A percentile compares a stretch with the other conserved stretches of the same genome.
Evolutionary conservation across 2,888 invertebrate species (phyloP).

Genomic region (Campoplex capitator): DNA sequence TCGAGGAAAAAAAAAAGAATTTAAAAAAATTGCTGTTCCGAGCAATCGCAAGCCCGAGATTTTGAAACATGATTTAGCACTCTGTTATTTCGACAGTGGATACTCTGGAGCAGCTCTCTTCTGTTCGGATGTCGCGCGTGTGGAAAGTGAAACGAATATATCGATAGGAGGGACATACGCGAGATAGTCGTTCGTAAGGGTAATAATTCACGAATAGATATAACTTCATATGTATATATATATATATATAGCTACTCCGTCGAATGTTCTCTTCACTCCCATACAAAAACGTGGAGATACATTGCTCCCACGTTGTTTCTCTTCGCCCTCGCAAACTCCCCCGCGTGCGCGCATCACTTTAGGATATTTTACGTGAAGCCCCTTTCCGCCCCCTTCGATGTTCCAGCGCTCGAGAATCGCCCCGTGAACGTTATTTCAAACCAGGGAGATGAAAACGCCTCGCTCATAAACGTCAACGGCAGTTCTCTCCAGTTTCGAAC

Average conservation of each 20-base stretch:
- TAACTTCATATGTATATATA: conserved; percentile 52
- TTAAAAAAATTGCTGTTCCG: conserved; percentile 45
- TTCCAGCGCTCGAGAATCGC: conserved; percentile 1
- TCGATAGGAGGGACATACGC: conserved; percentile 23
- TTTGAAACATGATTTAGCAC: conserved; percentile 65
- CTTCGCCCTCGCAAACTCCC: conserved; percentile 26
- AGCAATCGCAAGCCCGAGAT: conserved; percentile 53
- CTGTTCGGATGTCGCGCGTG: conserved; percentile 22
- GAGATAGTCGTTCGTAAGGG: conserved; percentile 55
- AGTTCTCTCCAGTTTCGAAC: conserved; percentile 69
- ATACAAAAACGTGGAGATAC: conserved; percentile 17
- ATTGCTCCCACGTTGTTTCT: conserved; percentile 20
- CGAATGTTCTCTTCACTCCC: conserved; percentile 61
- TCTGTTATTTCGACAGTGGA: conserved; percentile 57
- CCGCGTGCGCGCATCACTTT: conserved; percentile 10
- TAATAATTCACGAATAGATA: conserved; percentile 64
- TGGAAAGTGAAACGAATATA: conserved; percentile 39
- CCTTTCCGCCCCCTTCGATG: not conserved
- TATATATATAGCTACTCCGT: conserved; percentile 46
- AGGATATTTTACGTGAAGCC: conserved; percentile 55
- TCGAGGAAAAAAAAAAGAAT: not conserved
- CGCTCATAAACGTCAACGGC: conserved; percentile 84
- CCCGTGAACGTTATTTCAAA: conserved; percentile 17
- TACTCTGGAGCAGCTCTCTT: conserved; percentile 15
- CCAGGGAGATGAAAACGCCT: conserved; percentile 69